A percentile compares a stretch with the other conserved stretches of the same genome.
Conservation (phyloP, 2,113 vertebrate genomes). For the Stomatorhinus ivindoensis region DNA sequence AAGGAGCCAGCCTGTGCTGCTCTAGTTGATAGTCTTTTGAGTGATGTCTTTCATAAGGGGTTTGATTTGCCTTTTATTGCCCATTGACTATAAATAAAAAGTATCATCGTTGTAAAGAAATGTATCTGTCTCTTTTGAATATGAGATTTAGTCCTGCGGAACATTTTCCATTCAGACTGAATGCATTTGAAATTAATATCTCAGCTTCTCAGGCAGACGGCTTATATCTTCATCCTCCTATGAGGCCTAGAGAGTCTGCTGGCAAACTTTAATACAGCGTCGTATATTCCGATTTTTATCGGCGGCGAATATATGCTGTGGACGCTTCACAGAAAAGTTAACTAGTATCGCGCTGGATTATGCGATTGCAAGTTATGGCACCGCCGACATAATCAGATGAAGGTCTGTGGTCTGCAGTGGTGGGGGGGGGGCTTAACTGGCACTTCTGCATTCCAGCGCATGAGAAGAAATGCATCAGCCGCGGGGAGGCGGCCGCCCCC, state of each 20-base stretch:
- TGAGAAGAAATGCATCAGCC: constrained; percentile 91
- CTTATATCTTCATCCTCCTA: not conserved
- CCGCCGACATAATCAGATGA: not conserved
- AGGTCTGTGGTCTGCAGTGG: not conserved
- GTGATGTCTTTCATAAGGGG: not conserved
- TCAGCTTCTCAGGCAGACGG: not conserved
- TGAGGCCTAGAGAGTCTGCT: not conserved
- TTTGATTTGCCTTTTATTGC: not conserved
- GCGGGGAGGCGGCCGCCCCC: constrained; percentile 79
- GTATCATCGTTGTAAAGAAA: not conserved
- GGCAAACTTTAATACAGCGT: not conserved
- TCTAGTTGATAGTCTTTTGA: not conserved
- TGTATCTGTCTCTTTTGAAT: not conserved
- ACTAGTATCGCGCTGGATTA: not conserved
- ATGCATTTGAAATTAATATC: not conserved
- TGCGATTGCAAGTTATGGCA: not conserved
- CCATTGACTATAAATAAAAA: not conserved
- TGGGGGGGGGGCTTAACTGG: not conserved
- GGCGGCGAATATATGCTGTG: not conserved
- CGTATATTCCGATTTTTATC: not conserved
- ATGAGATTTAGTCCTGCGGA: not conserved
- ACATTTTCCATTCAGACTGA: not conserved
- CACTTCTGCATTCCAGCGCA: constrained; percentile 60
- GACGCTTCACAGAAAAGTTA: not conserved
- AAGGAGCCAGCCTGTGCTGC: not conserved